Base-by-base conservation (phyloP, 2,888 invertebrate species). In the Lasioglossum leucozonium region DNA sequence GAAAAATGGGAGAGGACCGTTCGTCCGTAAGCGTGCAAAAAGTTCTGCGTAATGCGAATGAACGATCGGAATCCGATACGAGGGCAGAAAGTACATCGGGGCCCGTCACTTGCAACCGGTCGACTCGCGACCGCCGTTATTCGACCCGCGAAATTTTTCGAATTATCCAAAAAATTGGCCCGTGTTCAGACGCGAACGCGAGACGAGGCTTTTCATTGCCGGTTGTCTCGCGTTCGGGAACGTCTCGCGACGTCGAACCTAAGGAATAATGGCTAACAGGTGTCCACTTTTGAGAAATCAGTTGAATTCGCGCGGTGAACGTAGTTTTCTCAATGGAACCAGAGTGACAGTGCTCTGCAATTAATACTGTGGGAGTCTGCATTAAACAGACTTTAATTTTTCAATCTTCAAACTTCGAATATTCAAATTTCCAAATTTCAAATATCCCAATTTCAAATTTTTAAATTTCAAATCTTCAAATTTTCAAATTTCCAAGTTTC, bases 61-160 rank as follows among this genome's bases (percentile, higher is more conserved):
- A 79, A 80, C 73, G 84, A 85, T 85, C 85, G 84, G 73, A 84
- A 84, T 84, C 58, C 85, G 84, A 85, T 80, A 79, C 44, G 51
- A 62, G 77, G 40, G 26, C 73, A 47, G 55, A 65, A 85, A 67
- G 76, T 73, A 73, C 62, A 58, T 71, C 55, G 80, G 80, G 34
- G 69, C 82, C 76, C 80, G 84, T 85, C 80, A 85, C 55, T 84
- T 80, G 85, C 84, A 85, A 85, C 26, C 44, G 84, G 79, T 84
- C 84, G 65, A 3, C 77, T 62, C 78, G 84, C 58, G 51, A 22
- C 62, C 44, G 72, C 37, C 44, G 79, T 62, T 71, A 65, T 16
- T 55, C 22, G 47, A 65, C 34, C 75, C 42, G 22, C 47, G 37
- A 76, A 81, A 81, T 69, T 81, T 47, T 62, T 62, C 62, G 76